These are phyloP conservation scores for Myopa tessellatipennis DNA, from an alignment of 2,888 invertebrate species.

Conservation along the genomic window DNA sequence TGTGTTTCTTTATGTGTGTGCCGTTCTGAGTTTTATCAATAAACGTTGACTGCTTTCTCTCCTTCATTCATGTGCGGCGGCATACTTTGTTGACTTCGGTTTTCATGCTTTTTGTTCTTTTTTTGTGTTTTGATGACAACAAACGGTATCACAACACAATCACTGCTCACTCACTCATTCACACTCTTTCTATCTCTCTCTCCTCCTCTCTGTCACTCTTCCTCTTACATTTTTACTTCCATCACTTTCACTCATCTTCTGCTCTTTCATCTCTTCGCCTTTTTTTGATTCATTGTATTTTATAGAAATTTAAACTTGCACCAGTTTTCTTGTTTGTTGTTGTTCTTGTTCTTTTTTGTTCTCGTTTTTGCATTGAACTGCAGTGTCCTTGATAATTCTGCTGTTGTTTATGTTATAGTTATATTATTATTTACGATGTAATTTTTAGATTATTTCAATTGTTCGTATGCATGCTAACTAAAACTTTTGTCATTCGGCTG, in stretches of 20 bases:
- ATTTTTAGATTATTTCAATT: background rate
- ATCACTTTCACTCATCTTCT: too few species aligned
- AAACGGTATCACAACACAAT: too few species aligned
- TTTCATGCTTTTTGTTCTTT: background rate
- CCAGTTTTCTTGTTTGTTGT: too few species aligned
- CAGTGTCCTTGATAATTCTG: conserved; percentile 18
- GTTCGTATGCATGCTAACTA: background rate
- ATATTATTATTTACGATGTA: background rate
- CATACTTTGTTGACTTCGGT: background rate
- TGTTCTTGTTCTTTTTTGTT: conserved; percentile 2
- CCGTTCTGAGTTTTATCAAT: conserved; percentile 30
- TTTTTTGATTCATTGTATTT: background rate
- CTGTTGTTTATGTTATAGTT: conserved; percentile 9
- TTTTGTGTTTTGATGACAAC: background rate
- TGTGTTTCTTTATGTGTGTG: conserved; percentile 6
- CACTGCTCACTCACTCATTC: too few species aligned
- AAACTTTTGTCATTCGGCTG: background rate
- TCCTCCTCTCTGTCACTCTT: background rate
- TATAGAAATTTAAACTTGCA: background rate
- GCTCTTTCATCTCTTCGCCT: background rate
- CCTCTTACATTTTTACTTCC: background rate
- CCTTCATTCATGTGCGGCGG: conserved; percentile 6
- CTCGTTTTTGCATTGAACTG: conserved; percentile 6
- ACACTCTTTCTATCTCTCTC: too few species aligned
- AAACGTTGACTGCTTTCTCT: conserved; percentile 13